These are phyloP conservation scores for Melieria picta DNA, from an alignment of 2,888 invertebrate genomes.

Conservation along the genomic window DNA sequence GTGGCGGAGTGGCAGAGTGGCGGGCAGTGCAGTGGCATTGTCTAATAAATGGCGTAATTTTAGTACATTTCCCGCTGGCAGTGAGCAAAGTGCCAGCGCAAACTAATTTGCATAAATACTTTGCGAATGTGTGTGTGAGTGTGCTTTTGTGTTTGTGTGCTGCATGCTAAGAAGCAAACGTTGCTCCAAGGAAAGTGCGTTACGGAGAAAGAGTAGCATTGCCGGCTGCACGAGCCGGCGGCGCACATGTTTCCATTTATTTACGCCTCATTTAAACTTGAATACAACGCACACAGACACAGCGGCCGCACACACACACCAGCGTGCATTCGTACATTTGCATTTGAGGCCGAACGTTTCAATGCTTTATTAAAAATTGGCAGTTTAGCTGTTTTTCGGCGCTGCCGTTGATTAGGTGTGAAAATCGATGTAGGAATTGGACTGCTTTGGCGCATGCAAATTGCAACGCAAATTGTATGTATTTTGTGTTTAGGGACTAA, in stretches of 20 bases:
- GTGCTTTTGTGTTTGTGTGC: not conserved
- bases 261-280: conserved; percentile 56
- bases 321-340: too few relatives aligned
- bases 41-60: conserved; percentile 3
- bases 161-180: not conserved
- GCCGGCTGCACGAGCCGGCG: not conserved
- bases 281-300: conserved; percentile 33
- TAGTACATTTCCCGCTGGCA: conserved; percentile 1
- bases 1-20: too few relatives aligned
- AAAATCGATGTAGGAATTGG: too few relatives aligned
- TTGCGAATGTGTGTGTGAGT: not conserved
- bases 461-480: too few relatives aligned
- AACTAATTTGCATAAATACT: too few relatives aligned
- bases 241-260: conserved; percentile 50
- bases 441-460: too few relatives aligned
- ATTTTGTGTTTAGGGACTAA: too few relatives aligned
- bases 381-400: too few relatives aligned
- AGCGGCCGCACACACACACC: too few relatives aligned
- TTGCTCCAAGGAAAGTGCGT: not conserved
- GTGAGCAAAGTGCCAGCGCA: conserved; percentile 3
- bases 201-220: too few relatives aligned
- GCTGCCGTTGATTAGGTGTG: too few relatives aligned
- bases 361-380: too few relatives aligned
- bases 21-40: not conserved
- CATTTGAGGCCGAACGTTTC: conserved; percentile 25